Evolutionary conservation across 2,113 vertebrate genomes (phyloP).

Genomic region (Prunella fulvescens): DNA sequence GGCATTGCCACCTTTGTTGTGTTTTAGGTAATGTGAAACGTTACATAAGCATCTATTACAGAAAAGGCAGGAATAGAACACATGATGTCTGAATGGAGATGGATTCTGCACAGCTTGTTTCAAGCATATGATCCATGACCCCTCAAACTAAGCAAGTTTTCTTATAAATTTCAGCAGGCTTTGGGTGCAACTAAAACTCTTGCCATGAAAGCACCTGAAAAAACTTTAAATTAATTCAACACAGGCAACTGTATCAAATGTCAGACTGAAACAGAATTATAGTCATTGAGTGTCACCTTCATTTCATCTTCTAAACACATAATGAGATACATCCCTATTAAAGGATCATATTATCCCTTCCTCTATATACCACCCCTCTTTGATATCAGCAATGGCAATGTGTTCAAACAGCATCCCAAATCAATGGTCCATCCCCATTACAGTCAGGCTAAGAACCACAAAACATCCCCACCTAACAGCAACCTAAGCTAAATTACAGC

Average conservation of each 20-base stretch:
- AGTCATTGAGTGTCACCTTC: neutral
- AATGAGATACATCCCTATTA: neutral
- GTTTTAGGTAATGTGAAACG: neutral
- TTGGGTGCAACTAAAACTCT: neutral
- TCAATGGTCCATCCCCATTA: neutral
- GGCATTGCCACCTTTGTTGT: neutral
- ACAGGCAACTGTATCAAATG: neutral
- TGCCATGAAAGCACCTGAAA: neutral
- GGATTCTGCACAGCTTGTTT: neutral
- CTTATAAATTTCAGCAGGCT: neutral
- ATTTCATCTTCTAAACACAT: neutral
- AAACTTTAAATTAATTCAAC: neutral
- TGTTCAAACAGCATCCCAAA: neutral
- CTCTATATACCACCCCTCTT: neutral
- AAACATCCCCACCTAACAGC: neutral
- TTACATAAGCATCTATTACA: neutral
- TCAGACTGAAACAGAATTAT: neutral
- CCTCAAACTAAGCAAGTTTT: neutral
- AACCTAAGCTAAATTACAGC: neutral
- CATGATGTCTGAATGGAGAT: accelerated
- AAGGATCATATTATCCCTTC: neutral
- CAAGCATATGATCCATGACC: accelerated
- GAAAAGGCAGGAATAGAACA: neutral
- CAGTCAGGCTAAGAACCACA: neutral
- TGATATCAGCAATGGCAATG: neutral